A percentile compares a stretch with the other conserved stretches of the same genome.
Evolutionary conservation across 2,797 vertebrate species (phyloP).

Genomic region (Acropternis orthonyx): DNA sequence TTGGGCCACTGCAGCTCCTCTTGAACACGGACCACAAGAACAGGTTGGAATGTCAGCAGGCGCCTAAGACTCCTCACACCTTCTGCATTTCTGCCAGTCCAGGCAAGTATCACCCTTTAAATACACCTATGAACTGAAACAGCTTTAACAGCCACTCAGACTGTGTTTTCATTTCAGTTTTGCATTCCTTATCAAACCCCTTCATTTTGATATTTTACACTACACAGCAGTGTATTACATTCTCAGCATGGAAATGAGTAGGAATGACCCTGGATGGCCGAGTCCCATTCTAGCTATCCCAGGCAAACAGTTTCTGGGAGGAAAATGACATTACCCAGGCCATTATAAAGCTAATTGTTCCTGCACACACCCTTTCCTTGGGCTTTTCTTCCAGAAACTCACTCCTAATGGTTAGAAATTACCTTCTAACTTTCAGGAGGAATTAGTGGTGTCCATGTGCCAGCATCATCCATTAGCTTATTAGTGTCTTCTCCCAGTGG

Average conservation of each 20-base stretch:
- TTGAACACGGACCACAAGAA: neutral
- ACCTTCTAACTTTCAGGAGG: constrained; percentile 28
- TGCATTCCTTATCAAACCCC: neutral
- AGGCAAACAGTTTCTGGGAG: neutral
- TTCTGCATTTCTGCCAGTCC: neutral
- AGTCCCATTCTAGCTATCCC: neutral
- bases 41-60: constrained; percentile 4
- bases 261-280: neutral
- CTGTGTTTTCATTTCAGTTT: neutral
- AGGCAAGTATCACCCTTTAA: neutral
- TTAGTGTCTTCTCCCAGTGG: constrained; percentile 5
- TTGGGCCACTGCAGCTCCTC: constrained; percentile 18
- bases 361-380: neutral
- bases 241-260: neutral
- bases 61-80: neutral
- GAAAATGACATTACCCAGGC: neutral
- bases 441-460: neutral
- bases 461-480: constrained; percentile 48
- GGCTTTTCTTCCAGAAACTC: constrained; percentile 35
- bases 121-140: neutral
- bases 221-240: neutral
- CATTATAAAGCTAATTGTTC: neutral
- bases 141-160: neutral
- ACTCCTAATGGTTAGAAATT: constrained; percentile 33
- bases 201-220: neutral